Conservation (phyloP, 2,113 vertebrate species). For the Dipodomys spectabilis region DNA sequence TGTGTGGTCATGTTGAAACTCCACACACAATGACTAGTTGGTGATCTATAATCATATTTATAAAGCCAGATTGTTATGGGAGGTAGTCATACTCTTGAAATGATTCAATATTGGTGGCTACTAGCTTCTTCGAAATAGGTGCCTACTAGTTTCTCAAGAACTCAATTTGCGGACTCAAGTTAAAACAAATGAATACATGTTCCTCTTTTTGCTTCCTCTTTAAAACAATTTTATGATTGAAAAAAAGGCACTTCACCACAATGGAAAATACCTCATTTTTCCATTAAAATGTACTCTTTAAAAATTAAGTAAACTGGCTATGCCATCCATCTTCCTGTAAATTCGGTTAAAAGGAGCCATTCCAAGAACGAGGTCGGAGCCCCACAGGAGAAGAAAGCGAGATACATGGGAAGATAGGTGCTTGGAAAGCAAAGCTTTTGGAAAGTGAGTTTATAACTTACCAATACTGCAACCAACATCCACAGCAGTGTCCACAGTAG, state of each 20-base stretch:
- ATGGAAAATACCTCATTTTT: constrained; percentile 87
- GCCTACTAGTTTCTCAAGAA: constrained; percentile 86
- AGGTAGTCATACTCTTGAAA: constrained; percentile 81
- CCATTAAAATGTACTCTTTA: constrained; percentile 82
- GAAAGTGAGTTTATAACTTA: accelerated
- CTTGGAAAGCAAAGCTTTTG: too few species aligned
- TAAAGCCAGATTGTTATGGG: constrained; percentile 76
- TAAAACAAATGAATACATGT: constrained; percentile 86
- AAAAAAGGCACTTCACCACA: constrained; percentile 78
- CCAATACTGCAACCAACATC: too few species aligned
- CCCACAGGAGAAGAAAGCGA: too few species aligned
- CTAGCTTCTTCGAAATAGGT: constrained; percentile 85
- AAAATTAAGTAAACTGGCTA: neutral
- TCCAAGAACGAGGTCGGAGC: neutral
- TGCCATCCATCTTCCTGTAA: constrained; percentile 66
- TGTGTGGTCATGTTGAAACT: constrained; percentile 45
- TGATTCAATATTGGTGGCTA: constrained; percentile 63
- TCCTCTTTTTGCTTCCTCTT: constrained; percentile 89
- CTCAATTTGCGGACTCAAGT: constrained; percentile 85
- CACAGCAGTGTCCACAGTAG: too few species aligned
- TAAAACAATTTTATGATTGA: constrained; percentile 83
- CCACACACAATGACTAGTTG: constrained; percentile 39
- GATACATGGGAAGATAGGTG: too few species aligned
- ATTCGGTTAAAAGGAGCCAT: neutral
- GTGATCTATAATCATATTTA: constrained; percentile 81